phyloP scores from a whole-genome alignment of 2,888 invertebrate genomes.

The Apoda limacodes region DNA sequence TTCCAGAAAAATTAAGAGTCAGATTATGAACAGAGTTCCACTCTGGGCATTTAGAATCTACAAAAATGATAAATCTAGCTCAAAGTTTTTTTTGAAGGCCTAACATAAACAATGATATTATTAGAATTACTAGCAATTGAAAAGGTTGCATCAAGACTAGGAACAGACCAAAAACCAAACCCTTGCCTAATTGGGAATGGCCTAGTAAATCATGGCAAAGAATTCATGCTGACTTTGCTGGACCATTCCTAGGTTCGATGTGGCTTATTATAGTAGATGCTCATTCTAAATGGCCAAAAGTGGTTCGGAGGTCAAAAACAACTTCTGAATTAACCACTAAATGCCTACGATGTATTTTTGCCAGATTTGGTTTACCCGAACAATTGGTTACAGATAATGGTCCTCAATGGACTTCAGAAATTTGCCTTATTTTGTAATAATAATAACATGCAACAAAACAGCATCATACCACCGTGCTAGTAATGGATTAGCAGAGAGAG shows the following conservation, averaged over 20 bases:
- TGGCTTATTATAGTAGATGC: conserved; percentile 7
- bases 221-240: conserved; percentile 10
- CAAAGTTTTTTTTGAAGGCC: conserved; percentile 5
- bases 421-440: neutral
- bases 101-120: conserved; percentile 1
- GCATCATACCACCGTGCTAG: conserved; percentile 4
- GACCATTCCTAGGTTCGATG: conserved; percentile 8
- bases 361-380: neutral
- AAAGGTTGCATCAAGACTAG: neutral
- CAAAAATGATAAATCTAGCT: neutral
- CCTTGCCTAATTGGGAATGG: conserved; percentile 5
- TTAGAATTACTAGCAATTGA: neutral
- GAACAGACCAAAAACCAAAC: neutral
- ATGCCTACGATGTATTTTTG: neutral
- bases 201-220: conserved; percentile 7
- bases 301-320: neutral
- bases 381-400: conserved; percentile 6
- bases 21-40: conserved; percentile 2
- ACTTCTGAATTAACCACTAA: neutral
- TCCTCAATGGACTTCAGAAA: conserved; percentile 1
- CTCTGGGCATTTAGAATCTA: neutral
- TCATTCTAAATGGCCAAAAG: conserved; percentile 7
- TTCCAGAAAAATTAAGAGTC: conserved; percentile 4
- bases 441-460: conserved; percentile 6
- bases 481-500: neutral